Conservation (phyloP, 2,888 invertebrate genomes). For the Physocephala rufipes region DNA sequence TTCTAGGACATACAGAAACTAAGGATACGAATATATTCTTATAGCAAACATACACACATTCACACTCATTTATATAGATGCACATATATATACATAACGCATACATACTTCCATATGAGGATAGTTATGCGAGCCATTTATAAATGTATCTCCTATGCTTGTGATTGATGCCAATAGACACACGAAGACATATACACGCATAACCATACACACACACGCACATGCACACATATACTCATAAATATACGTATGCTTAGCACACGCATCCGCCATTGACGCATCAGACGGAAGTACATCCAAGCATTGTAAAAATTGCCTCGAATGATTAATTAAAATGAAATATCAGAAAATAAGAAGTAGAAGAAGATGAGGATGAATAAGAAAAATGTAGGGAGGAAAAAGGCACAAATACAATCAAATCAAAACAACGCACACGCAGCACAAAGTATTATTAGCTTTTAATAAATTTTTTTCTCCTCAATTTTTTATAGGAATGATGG, state of each 20-base stretch:
- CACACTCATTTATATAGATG: too few relatives aligned
- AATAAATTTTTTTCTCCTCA: not conserved
- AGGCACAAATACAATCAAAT: not conserved
- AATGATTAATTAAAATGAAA: constrained; percentile 44
- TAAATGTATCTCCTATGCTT: too few relatives aligned
- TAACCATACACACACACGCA: constrained; percentile 28
- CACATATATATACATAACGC: too few relatives aligned
- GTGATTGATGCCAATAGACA: constrained; percentile 34
- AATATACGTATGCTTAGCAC: constrained; percentile 7
- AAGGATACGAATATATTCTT: constrained; percentile 12
- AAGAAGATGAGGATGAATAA: not conserved
- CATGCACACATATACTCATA: constrained; percentile 10
- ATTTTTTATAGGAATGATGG: too few relatives aligned
- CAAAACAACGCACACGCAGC: not conserved
- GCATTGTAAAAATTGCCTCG: constrained; percentile 37
- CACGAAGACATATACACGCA: constrained; percentile 39
- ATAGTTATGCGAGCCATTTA: not conserved
- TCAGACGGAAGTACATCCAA: constrained; percentile 11
- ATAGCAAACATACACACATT: not conserved
- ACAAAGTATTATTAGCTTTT: constrained; percentile 12
- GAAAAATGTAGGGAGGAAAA: not conserved
- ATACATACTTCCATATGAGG: too few relatives aligned
- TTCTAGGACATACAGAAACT: not conserved
- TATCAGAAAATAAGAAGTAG: not conserved
- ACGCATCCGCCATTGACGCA: not conserved